A percentile compares a stretch with the other conserved stretches of the same genome.
Conservation (phyloP, 35 echinoderm and acorn worm species). For the Stichopus chloronotus region DNA sequence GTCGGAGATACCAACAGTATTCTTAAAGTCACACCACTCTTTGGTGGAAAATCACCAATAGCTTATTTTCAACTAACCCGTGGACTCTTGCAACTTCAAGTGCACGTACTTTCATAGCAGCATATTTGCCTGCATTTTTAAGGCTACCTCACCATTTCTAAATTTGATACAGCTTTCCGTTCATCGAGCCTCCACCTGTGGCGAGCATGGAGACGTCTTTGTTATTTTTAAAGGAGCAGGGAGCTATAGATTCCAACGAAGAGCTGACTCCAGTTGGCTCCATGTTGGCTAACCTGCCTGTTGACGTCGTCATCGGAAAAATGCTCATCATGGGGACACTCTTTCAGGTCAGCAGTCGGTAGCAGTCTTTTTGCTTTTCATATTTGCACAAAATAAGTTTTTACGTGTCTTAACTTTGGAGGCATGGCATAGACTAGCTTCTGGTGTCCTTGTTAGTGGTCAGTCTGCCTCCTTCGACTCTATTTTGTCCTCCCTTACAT, state of each 20-base stretch:
- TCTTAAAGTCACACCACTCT: too few relatives aligned
- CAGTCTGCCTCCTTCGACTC: too few relatives aligned
- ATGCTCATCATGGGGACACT: conserved; percentile 99
- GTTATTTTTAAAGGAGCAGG: conserved; percentile 88
- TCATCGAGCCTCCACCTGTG: conserved; percentile 93
- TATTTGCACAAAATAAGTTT: not conserved
- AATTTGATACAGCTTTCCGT: conserved; percentile 77
- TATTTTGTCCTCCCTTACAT: too few relatives aligned
- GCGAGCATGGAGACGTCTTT: conserved; percentile 92
- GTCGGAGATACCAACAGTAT: too few relatives aligned
- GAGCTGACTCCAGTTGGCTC: conserved; percentile 76
- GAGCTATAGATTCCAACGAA: conserved; percentile 78
- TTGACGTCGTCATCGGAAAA: conserved; percentile 99
- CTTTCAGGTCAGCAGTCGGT: conserved; percentile 66
- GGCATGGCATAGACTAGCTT: not conserved
- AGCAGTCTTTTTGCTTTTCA: not conserved
- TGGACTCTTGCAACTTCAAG: too few relatives aligned
- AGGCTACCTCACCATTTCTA: too few relatives aligned
- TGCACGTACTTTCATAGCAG: too few relatives aligned
- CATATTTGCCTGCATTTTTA: too few relatives aligned
- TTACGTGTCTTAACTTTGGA: not conserved
- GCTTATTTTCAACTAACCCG: too few relatives aligned
- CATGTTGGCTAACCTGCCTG: conserved; percentile 88
- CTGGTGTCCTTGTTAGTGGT: too few relatives aligned
- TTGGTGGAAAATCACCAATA: too few relatives aligned